phyloP scores from a whole-genome alignment of 2,888 invertebrate genomes.

The Dendrolimus pini region DNA sequence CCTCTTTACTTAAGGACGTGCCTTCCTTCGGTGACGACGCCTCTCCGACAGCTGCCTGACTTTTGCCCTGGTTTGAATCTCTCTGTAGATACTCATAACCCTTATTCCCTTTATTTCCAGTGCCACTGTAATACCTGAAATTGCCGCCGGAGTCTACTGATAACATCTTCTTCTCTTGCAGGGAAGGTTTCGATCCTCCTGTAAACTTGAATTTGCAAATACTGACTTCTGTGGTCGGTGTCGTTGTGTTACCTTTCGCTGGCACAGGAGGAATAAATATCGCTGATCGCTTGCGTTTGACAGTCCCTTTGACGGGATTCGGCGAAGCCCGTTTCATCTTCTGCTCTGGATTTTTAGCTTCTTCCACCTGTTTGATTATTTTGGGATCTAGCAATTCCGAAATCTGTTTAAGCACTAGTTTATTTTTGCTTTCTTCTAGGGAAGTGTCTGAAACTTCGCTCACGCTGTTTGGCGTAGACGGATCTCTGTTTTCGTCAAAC shows the following conservation, averaged over 20 bases:
- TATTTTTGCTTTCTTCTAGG: conserved; percentile 57
- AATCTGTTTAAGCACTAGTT: conserved; percentile 65
- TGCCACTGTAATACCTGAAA: conserved; percentile 91
- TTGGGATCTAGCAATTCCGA: conserved; percentile 64
- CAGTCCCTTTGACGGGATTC: conserved; percentile 54
- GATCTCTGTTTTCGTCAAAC: conserved; percentile 44
- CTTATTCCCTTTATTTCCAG: conserved; percentile 88
- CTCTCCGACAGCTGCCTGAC: conserved; percentile 22
- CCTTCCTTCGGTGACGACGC: conserved; percentile 27
- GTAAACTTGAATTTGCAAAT: conserved; percentile 97
- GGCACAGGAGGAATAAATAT: conserved; percentile 91
- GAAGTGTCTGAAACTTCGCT: conserved; percentile 49
- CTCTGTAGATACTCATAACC: conserved; percentile 87
- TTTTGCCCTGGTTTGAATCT: conserved; percentile 78
- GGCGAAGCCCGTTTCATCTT: conserved; percentile 66
- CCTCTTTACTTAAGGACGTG: conserved; percentile 37
- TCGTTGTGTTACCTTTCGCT: conserved; percentile 81
- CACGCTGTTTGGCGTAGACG: conserved; percentile 44
- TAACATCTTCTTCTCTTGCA: conserved; percentile 94
- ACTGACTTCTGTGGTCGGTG: conserved; percentile 89
- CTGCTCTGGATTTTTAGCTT: conserved; percentile 46
- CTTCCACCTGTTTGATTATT: conserved; percentile 55
- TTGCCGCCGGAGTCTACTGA: conserved; percentile 94
- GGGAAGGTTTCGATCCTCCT: conserved; percentile 90
- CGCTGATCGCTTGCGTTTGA: conserved; percentile 87